These are phyloP conservation scores for Hypocryptadius cinnamomeus DNA, from an alignment of 2,113 vertebrate species.

Conservation along the genomic window DNA sequence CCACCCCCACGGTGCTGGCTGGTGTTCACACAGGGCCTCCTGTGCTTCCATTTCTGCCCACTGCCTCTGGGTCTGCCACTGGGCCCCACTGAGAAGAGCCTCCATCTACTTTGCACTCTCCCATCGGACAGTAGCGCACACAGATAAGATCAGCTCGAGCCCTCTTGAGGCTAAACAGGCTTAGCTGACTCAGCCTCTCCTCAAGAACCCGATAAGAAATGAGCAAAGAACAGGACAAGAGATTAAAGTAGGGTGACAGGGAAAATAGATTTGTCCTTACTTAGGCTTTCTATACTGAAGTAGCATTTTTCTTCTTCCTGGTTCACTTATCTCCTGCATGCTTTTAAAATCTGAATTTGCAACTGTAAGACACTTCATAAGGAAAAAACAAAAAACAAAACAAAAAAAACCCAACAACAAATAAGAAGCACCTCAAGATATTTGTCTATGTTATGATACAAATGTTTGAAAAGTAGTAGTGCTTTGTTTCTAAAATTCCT, in stretches of 20 bases:
- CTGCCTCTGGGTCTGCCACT: background rate
- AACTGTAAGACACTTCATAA: background rate
- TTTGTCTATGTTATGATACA: background rate
- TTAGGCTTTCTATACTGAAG: background rate
- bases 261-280: background rate
- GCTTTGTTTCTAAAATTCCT: background rate
- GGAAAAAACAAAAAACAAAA: background rate
- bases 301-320: background rate
- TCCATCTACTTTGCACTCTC: background rate
- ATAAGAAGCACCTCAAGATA: background rate
- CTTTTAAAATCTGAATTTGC: background rate
- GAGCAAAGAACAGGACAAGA: background rate
- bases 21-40: background rate
- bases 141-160: background rate
- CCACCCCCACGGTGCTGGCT: background rate
- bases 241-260: background rate
- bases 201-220: background rate
- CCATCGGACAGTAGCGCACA: background rate
- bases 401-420: background rate
- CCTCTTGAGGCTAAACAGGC: background rate
- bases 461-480: background rate
- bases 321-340: background rate
- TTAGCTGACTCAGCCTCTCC: background rate
- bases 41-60: background rate
- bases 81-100: background rate